Percentiles rank a stretch among this genome's conserved stretches.
Evolutionary conservation across 2,888 invertebrate species (phyloP).

Genomic region (Thymelicus lineola): DNA sequence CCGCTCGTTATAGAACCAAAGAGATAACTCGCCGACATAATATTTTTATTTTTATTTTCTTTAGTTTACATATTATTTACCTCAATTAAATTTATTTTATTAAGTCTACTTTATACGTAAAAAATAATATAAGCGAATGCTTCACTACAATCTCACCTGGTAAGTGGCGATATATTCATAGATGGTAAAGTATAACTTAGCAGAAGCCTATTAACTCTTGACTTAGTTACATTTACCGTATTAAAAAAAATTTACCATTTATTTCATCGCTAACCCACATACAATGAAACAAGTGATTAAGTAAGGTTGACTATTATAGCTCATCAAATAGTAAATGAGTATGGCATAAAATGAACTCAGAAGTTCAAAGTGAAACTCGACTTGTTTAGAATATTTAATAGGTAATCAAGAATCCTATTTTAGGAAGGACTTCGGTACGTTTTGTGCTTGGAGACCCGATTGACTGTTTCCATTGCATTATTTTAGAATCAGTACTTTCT

Average conservation of each 20-base stretch:
- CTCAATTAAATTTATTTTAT: too few relatives aligned
- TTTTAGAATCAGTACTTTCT: background rate
- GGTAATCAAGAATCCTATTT: constrained; percentile 29
- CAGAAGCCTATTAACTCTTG: too few relatives aligned
- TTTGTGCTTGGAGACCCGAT: constrained; percentile 13
- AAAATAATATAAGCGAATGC: background rate
- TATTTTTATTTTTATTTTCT: too few relatives aligned
- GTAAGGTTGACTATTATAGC: constrained; percentile 3
- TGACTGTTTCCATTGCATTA: constrained; percentile 17
- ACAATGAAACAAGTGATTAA: background rate
- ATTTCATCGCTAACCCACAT: background rate
- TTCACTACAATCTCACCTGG: too few relatives aligned
- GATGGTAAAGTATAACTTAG: too few relatives aligned
- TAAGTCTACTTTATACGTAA: too few relatives aligned
- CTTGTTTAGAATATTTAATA: constrained; percentile 33
- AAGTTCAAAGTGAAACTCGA: constrained; percentile 24
- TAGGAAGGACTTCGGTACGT: constrained; percentile 15
- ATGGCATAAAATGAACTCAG: constrained; percentile 19
- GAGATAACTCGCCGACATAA: too few relatives aligned
- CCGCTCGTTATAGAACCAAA: too few relatives aligned
- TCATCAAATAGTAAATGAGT: constrained; percentile 34
- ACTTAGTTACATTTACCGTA: too few relatives aligned
- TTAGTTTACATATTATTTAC: too few relatives aligned
- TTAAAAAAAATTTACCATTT: too few relatives aligned
- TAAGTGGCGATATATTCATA: too few relatives aligned